A percentile compares a stretch with the other conserved stretches of the same genome.
Conservation (phyloP, 2,888 invertebrate species). For the Drymonia ruficornis region DNA sequence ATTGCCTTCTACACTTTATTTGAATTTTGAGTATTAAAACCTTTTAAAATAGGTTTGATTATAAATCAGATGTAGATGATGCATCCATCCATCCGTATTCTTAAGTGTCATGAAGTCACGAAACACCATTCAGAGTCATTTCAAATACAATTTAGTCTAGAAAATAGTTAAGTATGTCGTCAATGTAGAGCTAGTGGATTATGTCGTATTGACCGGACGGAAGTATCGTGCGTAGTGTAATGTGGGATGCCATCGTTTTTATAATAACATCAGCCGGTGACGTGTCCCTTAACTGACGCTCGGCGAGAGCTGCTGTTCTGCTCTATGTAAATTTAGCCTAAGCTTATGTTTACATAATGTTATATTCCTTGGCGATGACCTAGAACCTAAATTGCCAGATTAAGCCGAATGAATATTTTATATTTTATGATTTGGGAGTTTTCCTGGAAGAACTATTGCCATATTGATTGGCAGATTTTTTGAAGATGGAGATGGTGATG, state of each 20-base stretch:
- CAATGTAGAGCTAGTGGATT: background rate
- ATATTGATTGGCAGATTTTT: too few relatives aligned
- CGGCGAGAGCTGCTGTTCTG: constrained; percentile 15
- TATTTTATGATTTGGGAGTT: background rate
- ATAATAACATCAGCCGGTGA: constrained; percentile 21
- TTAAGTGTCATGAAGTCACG: too few relatives aligned
- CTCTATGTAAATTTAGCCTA: constrained; percentile 24
- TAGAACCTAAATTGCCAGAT: constrained; percentile 19
- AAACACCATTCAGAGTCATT: too few relatives aligned
- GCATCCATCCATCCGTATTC: too few relatives aligned
- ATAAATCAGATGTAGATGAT: too few relatives aligned
- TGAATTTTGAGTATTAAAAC: too few relatives aligned
- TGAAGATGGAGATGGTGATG: background rate
- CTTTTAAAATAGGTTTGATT: too few relatives aligned
- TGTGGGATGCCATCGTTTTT: constrained; percentile 21
- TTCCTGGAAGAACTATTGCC: too few relatives aligned
- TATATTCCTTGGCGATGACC: constrained; percentile 22
- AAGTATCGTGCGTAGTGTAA: constrained; percentile 15
- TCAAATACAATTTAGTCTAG: too few relatives aligned
- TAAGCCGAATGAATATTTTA: background rate
- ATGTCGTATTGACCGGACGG: background rate
- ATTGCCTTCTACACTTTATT: too few relatives aligned
- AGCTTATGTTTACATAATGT: constrained; percentile 23
- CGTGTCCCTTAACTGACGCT: constrained; percentile 19
- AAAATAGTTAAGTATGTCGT: too few relatives aligned